A percentile compares a stretch with the other conserved stretches of the same genome.
phyloP scores from a whole-genome alignment of 2,797 vertebrate genomes.

The Avahi laniger region DNA sequence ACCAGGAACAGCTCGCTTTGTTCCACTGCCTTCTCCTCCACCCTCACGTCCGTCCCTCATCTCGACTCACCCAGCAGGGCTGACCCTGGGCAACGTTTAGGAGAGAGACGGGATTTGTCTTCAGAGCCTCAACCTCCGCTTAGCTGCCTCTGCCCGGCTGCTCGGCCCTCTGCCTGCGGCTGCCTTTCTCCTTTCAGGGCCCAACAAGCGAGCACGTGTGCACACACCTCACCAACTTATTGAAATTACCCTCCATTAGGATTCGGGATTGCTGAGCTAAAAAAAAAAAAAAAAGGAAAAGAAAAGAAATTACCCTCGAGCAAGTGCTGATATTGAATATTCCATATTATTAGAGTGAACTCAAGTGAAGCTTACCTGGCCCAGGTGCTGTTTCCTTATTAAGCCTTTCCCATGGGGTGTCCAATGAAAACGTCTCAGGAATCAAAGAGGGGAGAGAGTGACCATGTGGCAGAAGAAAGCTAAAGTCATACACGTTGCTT shows the following conservation, averaged over 20 bases:
- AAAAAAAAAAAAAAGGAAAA: too few relatives aligned
- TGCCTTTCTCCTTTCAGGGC: background rate
- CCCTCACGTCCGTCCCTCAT: background rate
- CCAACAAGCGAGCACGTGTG: accelerated
- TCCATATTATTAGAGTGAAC: background rate
- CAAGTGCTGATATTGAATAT: background rate
- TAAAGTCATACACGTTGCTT: background rate
- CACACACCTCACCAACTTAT: background rate
- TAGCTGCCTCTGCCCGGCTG: background rate
- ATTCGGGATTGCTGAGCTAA: too few relatives aligned
- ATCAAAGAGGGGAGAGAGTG: background rate
- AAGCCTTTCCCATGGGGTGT: background rate
- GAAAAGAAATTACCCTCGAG: background rate
- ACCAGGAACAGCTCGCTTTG: background rate
- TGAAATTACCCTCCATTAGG: background rate
- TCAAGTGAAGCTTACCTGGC: background rate
- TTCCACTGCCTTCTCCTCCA: background rate
- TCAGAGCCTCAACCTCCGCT: background rate
- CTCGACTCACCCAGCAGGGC: background rate
- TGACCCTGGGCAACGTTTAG: background rate
- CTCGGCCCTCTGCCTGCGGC: accelerated
- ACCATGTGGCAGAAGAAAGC: background rate
- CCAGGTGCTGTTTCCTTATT: background rate
- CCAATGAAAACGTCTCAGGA: background rate
- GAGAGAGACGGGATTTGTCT: background rate